Evolutionary conservation across 2,113 vertebrate genomes (phyloP).

Genomic region (Chamaea fasciata): DNA sequence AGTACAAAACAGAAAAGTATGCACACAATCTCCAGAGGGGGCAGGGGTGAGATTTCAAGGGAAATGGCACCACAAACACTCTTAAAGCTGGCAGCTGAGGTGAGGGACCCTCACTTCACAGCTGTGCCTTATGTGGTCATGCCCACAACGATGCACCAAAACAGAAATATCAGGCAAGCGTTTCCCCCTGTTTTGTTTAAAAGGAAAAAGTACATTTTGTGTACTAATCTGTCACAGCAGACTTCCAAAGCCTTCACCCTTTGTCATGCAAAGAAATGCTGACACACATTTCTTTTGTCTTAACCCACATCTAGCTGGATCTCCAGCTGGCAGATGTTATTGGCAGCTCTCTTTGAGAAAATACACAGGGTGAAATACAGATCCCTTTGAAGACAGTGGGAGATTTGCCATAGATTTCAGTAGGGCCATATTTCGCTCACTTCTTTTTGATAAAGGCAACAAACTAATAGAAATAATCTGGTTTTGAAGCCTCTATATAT

Average conservation of each 20-base stretch:
- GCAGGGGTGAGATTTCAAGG: not conserved
- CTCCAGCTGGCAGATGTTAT: slow-evolving; percentile 54
- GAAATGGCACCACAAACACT: not conserved
- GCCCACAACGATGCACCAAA: not conserved
- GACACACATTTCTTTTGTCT: slow-evolving; percentile 56
- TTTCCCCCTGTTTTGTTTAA: not conserved
- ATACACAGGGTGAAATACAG: slow-evolving; percentile 6
- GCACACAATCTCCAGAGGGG: not conserved
- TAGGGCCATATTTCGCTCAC: not conserved
- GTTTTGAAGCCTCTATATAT: not conserved
- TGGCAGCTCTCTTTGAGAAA: slow-evolving; percentile 48
- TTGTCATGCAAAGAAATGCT: slow-evolving; percentile 31
- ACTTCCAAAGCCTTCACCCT: slow-evolving; percentile 4
- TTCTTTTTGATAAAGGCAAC: not conserved
- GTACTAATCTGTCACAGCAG: not conserved
- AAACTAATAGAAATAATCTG: not conserved
- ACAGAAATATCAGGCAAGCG: not conserved
- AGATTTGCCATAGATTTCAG: slow-evolving; percentile 12
- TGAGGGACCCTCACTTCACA: not conserved
- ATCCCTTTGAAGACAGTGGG: slow-evolving; percentile 33
- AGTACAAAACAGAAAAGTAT: not conserved
- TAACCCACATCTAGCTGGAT: slow-evolving; percentile 18
- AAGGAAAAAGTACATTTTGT: not conserved
- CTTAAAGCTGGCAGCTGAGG: not conserved
- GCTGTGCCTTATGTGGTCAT: not conserved